A percentile compares a stretch with the other conserved stretches of the same genome.
Conservation (phyloP, 2,888 invertebrate genomes). For the Drosophila meridiana region DNA sequence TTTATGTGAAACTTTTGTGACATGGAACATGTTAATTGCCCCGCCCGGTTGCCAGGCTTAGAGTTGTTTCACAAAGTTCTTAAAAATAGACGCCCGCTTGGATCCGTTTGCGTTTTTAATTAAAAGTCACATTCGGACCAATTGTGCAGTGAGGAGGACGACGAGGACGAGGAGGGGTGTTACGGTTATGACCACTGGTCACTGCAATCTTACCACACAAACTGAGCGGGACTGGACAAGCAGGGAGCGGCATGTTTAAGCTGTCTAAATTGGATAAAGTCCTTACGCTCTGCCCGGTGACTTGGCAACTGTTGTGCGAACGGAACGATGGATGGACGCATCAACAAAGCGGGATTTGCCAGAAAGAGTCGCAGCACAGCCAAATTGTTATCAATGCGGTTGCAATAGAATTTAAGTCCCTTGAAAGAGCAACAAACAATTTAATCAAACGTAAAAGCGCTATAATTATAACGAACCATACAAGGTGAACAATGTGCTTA, state of each 20-base stretch:
- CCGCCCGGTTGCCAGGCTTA: conserved; percentile 56
- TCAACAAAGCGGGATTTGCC: conserved; percentile 27
- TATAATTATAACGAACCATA: not conserved
- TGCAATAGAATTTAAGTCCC: conserved; percentile 12
- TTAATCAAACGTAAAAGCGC: not conserved
- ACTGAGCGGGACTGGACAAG: not conserved
- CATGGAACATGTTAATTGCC: conserved; percentile 79
- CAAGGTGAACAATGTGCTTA: conserved; percentile 4
- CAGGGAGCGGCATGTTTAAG: conserved; percentile 67
- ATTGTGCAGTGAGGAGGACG: not conserved
- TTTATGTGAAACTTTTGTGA: conserved; percentile 73
- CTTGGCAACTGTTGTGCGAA: conserved; percentile 52
- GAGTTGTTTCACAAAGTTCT: conserved; percentile 76
- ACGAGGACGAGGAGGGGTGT: not conserved
- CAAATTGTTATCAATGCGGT: conserved; percentile 32
- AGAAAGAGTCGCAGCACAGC: conserved; percentile 12
- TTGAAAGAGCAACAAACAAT: not conserved
- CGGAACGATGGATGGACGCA: conserved; percentile 1
- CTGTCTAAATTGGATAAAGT: conserved; percentile 84
- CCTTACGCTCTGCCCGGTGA: conserved; percentile 66
- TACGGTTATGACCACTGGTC: conserved; percentile 71
- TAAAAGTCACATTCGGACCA: conserved; percentile 64
- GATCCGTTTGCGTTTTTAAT: conserved; percentile 73
- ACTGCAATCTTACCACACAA: conserved; percentile 44
- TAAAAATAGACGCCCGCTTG: conserved; percentile 70